phyloP scores from a whole-genome alignment of 1,140 invertebrate genomes.

The Saccostrea glomerata region DNA sequence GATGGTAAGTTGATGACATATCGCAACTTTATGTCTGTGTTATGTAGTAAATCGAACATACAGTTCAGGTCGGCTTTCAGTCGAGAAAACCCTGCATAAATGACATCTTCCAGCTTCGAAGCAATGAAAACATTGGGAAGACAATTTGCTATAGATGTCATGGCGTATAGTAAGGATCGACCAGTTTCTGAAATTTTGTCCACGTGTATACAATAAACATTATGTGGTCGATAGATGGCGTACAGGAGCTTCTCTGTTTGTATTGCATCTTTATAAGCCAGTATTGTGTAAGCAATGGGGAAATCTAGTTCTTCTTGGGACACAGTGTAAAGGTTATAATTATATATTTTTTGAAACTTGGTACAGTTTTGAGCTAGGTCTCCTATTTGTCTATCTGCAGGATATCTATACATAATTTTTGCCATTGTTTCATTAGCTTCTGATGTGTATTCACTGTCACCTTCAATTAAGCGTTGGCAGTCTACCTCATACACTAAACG shows the following conservation, averaged over 20 bases:
- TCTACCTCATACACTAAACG: background rate
- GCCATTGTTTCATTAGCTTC: background rate
- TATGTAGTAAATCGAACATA: constrained; percentile 65
- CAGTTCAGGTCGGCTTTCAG: constrained; percentile 70
- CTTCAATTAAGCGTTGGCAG: background rate
- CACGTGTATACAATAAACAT: constrained; percentile 75
- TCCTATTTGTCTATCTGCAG: background rate
- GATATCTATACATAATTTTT: background rate
- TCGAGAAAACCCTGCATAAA: constrained; percentile 63
- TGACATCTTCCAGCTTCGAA: constrained; percentile 61
- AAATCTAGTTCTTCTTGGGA: constrained; percentile 63
- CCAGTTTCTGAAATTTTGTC: constrained; percentile 59
- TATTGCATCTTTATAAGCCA: constrained; percentile 71
- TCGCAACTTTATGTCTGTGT: constrained; percentile 59
- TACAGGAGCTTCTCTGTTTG: constrained; percentile 71
- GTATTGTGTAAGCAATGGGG: constrained; percentile 73
- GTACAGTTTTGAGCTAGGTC: background rate
- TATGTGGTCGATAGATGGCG: constrained; percentile 72
- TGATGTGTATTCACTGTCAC: background rate
- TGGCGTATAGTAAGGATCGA: background rate
- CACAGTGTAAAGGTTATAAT: background rate
- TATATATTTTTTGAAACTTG: background rate
- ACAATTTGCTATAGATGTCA: background rate
- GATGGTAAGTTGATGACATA: constrained; percentile 73
- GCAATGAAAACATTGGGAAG: background rate